Evolutionary conservation across 2,113 vertebrate genomes (phyloP), one percentile per base, ranked within the genome.

Genomic region (Coracopsis vasa): DNA sequence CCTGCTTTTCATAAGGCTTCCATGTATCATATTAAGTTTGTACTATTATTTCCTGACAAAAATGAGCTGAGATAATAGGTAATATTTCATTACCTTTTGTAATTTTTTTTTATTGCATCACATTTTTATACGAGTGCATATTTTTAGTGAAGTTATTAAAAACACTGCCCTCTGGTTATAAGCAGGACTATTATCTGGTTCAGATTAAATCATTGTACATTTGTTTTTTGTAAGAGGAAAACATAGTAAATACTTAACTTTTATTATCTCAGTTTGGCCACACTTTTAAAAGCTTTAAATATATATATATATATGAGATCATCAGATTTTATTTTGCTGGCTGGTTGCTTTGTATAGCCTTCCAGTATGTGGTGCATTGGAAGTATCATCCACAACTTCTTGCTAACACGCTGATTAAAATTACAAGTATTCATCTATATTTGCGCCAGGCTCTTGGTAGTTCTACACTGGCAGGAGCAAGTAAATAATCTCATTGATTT

Each of bases 131-230:
- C 90, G 85, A 45, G 67, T 86, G 89, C 54, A 81, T 80, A 45
- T 92, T 98, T 95, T 91, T 93, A 94, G 88, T 82, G 77, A 95
- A 79, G 70, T 97, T 98, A 97, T 97, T 97, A 96, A 97, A 96
- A 97, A 87, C 81, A 60, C 25, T 90, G 83, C 97, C 95, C 88
- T 93, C 88, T 94, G 96, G 93, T 95, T 96, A 79, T 79, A 72
- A 88, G 72, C 69, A 96, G 88, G 66, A 54, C 81, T 94, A 33
- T 97, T 92, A 94, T 79, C 80, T 94, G 80, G 67, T 71, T 21
- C 14, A 44, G 88, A 93, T 79, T 81, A 92, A 96, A 95, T 95
- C 21, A 79, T 81, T 88, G 89, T 87, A 64, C 53, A 41, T 79
- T 97, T 94, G 87, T 24, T 51, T 81, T 91, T 75, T 90, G 82